These are phyloP conservation scores for Grapholita molesta DNA, from an alignment of 1,140 invertebrate species.

Conservation along the genomic window DNA sequence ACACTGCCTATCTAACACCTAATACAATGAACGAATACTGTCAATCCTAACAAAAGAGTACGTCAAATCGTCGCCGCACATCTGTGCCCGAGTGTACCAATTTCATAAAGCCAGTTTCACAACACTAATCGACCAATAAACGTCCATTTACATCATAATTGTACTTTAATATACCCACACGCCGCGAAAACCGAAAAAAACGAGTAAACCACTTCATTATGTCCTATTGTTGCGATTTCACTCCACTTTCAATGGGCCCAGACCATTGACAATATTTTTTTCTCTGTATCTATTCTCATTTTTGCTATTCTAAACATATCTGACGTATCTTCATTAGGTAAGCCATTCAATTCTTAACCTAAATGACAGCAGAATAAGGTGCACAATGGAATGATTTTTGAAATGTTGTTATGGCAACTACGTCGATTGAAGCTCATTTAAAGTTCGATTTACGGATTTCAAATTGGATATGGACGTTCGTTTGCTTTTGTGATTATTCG, in stretches of 20 bases:
- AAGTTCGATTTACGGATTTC: background rate
- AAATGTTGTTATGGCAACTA: background rate
- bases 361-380: background rate
- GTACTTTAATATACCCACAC: slow-evolving; percentile 63
- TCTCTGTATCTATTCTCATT: slow-evolving; percentile 1
- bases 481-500: background rate
- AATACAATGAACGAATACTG: background rate
- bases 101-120: slow-evolving; percentile 43
- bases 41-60: background rate
- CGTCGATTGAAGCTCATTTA: background rate
- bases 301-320: background rate
- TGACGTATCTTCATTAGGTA: background rate
- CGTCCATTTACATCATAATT: slow-evolving; percentile 62
- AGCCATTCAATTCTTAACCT: background rate
- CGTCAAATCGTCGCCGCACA: slow-evolving; percentile 28
- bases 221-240: slow-evolving; percentile 55
- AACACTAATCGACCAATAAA: slow-evolving; percentile 61
- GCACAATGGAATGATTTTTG: background rate
- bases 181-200: slow-evolving; percentile 40
- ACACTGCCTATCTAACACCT: background rate
- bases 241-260: slow-evolving; percentile 48
- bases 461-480: slow-evolving; percentile 5
- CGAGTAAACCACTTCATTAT: slow-evolving; percentile 65
- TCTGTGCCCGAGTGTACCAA: slow-evolving; percentile 7
- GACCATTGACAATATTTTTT: slow-evolving; percentile 13